These are phyloP conservation scores for Ptilorrhoa leucosticta DNA, from an alignment of 2,113 vertebrate genomes.

Conservation along the genomic window DNA sequence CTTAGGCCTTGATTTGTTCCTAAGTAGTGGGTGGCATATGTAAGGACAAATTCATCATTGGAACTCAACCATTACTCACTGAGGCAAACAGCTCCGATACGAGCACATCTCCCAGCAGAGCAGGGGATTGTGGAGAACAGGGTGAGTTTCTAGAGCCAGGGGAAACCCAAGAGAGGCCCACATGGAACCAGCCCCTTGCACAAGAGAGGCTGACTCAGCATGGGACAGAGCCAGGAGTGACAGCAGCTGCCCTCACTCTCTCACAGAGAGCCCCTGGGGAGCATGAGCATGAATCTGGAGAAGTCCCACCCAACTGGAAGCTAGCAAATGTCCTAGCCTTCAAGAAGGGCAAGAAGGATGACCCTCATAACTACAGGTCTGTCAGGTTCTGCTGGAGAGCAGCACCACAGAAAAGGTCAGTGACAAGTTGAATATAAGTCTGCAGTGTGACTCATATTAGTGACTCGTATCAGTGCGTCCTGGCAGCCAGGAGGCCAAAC, in stretches of 20 bases:
- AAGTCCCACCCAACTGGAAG: not conserved
- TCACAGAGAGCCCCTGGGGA: not conserved
- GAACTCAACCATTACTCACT: not conserved
- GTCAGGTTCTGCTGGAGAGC: not conserved
- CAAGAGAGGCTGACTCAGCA: not conserved
- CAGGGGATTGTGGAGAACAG: not conserved
- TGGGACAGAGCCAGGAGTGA: not conserved
- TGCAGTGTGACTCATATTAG: not conserved
- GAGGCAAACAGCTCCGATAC: not conserved
- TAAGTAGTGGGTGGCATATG: not conserved
- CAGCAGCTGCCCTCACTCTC: not conserved
- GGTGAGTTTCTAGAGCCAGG: not conserved
- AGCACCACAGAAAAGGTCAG: accelerated
- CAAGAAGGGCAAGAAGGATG: not conserved
- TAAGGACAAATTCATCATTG: not conserved
- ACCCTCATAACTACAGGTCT: not conserved
- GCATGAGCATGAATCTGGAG: not conserved
- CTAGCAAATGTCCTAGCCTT: not conserved
- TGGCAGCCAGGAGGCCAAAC: not conserved
- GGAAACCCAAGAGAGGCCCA: not conserved
- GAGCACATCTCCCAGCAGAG: not conserved
- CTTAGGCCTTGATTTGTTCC: not conserved
- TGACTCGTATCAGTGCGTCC: not conserved
- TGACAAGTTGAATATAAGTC: not conserved
- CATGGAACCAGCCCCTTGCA: not conserved